A percentile compares a stretch with the other conserved stretches of the same genome.
Evolutionary conservation across 2,888 invertebrate genomes (phyloP).

Genomic region (Agonopterix arenella): DNA sequence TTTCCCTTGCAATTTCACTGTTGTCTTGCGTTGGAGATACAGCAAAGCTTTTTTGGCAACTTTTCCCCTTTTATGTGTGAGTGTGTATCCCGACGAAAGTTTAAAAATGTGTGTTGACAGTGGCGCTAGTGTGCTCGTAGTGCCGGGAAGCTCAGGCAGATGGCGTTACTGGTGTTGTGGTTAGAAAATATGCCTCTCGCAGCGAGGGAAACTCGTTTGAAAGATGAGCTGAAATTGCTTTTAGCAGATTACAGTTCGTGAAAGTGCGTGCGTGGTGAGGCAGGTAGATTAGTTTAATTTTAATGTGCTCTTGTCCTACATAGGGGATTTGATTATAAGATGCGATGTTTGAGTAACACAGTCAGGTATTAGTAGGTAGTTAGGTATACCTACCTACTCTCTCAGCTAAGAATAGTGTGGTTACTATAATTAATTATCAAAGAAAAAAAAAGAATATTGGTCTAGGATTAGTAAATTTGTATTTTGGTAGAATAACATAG

Average conservation of each 20-base stretch:
- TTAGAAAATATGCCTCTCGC: slow-evolving; percentile 24
- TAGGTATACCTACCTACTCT: too few relatives aligned
- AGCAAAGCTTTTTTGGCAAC: slow-evolving; percentile 45
- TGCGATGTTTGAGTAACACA: not conserved
- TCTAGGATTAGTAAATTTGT: too few relatives aligned
- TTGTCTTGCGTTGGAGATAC: slow-evolving; percentile 10
- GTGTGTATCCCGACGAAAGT: slow-evolving; percentile 34
- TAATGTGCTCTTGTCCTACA: slow-evolving; percentile 2
- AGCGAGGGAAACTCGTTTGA: slow-evolving; percentile 26
- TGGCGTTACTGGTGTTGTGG: slow-evolving; percentile 50
- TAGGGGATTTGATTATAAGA: slow-evolving; percentile 1
- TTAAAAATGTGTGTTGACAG: slow-evolving; percentile 42
- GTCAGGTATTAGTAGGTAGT: too few relatives aligned
- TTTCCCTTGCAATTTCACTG: slow-evolving; percentile 1
- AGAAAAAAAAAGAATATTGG: too few relatives aligned
- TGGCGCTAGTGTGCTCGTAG: slow-evolving; percentile 60
- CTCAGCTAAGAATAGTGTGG: too few relatives aligned
- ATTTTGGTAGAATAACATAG: too few relatives aligned
- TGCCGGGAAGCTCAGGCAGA: slow-evolving; percentile 39
- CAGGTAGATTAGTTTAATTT: slow-evolving; percentile 5
- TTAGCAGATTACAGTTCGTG: slow-evolving; percentile 15
- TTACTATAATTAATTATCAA: too few relatives aligned
- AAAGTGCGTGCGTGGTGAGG: slow-evolving; percentile 4
- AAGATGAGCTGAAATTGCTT: slow-evolving; percentile 45
- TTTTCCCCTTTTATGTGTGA: slow-evolving; percentile 45